Percentiles rank a stretch among this genome's conserved stretches.
These are phyloP conservation scores for Antennarius maculatus DNA, from an alignment of 2,797 vertebrate genomes.

Conservation along the genomic window DNA sequence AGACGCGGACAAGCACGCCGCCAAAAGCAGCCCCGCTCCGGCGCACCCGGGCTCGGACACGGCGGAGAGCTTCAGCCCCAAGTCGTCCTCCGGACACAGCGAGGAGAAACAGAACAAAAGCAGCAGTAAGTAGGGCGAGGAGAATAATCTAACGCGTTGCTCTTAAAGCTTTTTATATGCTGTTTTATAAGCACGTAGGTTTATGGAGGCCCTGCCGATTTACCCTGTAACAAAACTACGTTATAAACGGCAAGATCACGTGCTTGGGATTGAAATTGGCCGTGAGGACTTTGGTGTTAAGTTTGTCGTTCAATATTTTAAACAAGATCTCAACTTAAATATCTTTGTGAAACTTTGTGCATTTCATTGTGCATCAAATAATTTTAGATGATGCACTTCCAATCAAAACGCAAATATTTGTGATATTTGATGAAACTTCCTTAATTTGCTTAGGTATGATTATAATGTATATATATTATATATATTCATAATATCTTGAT, in stretches of 20 bases:
- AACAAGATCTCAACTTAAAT: slow-evolving; percentile 19
- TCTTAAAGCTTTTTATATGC: slow-evolving; percentile 99
- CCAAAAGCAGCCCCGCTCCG: slow-evolving; percentile 79
- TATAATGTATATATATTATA: too few species aligned
- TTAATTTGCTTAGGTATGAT: background rate
- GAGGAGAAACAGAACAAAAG: slow-evolving; percentile 91
- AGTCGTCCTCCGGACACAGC: slow-evolving; percentile 94
- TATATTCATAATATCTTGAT: background rate
- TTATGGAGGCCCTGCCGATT: slow-evolving; percentile 98
- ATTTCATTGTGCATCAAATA: slow-evolving; percentile 6
- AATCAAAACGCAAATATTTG: background rate
- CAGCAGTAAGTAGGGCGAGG: slow-evolving; percentile 88
- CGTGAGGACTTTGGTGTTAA: slow-evolving; percentile 92
- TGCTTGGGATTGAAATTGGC: slow-evolving; percentile 99
- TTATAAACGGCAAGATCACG: slow-evolving; percentile 98
- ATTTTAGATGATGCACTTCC: background rate
- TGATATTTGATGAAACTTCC: rapidly evolving
- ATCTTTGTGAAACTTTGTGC: background rate
- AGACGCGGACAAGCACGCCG: slow-evolving; percentile 83
- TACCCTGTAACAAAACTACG: slow-evolving; percentile 96
- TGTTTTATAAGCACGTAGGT: slow-evolving; percentile 99
- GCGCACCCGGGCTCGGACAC: slow-evolving; percentile 83
- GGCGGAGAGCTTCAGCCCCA: slow-evolving; percentile 91
- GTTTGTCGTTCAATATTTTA: slow-evolving; percentile 40
- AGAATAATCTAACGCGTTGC: slow-evolving; percentile 87